A percentile compares a stretch with the other conserved stretches of the same genome.
These are phyloP conservation scores for Girardinus metallicus DNA, from an alignment of 2,797 vertebrate species.

Conservation along the genomic window DNA sequence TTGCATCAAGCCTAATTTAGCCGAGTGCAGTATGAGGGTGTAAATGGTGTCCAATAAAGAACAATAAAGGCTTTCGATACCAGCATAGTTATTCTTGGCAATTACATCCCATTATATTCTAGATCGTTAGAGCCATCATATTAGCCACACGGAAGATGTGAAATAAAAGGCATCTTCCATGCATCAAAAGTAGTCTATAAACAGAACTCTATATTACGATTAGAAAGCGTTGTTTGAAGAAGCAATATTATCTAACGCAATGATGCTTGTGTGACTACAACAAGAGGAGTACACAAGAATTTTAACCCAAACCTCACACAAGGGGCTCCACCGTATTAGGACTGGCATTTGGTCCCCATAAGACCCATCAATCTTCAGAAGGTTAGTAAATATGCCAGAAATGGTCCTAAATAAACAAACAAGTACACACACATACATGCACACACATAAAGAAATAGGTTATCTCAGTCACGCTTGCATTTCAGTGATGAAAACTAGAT, in stretches of 20 bases:
- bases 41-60: slow-evolving; percentile 74
- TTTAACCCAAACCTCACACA: background rate
- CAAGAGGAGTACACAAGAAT: slow-evolving; percentile 15
- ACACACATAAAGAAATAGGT: no score
- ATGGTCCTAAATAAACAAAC: no score
- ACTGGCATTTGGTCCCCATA: no score
- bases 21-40: slow-evolving; percentile 66
- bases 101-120: slow-evolving; percentile 71
- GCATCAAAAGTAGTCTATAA: slow-evolving; percentile 54
- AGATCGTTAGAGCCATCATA: slow-evolving; percentile 65
- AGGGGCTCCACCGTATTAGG: no score
- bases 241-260: slow-evolving; percentile 11
- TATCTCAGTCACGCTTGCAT: background rate
- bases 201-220: slow-evolving; percentile 37
- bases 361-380: no score
- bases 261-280: slow-evolving; percentile 26
- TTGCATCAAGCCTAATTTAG: slow-evolving; percentile 74
- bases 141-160: slow-evolving; percentile 71
- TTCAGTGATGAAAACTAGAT: background rate
- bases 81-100: slow-evolving; percentile 60
- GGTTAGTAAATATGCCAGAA: no score
- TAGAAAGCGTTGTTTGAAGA: slow-evolving; percentile 43
- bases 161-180: slow-evolving; percentile 55
- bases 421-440: no score
- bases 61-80: slow-evolving; percentile 70